Evolutionary conservation across 2,797 vertebrate species (phyloP).

Genomic region (Melanotaenia nigrans): DNA sequence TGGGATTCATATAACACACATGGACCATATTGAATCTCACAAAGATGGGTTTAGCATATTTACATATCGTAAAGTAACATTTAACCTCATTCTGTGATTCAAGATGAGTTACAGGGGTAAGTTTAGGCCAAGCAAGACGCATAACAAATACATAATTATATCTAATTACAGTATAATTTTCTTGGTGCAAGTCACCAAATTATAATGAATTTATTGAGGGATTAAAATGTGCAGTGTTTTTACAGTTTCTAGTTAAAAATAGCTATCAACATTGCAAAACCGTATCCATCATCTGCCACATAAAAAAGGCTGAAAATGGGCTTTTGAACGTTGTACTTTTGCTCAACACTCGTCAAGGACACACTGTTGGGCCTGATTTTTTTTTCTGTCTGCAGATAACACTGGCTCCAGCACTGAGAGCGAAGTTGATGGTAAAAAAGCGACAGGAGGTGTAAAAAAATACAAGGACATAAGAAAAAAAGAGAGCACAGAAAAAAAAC

Average conservation of each 20-base stretch:
- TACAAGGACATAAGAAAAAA: conserved; percentile 68
- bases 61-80: conserved; percentile 20
- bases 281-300: conserved; percentile 16
- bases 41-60: conserved; percentile 11
- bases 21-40: conserved; percentile 16
- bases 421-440: conserved; percentile 58
- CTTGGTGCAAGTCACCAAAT: conserved; percentile 6
- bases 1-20: conserved; percentile 22
- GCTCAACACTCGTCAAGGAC: conserved; percentile 51
- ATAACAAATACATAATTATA: conserved; percentile 23
- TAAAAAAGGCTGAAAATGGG: conserved; percentile 34
- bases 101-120: conserved; percentile 1
- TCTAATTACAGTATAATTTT: conserved; percentile 6
- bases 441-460: conserved; percentile 66
- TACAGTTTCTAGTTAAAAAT: background rate
- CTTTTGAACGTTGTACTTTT: conserved; percentile 28
- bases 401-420: conserved; percentile 39
- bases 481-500: conserved; percentile 62
- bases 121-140: background rate
- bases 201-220: conserved; percentile 11
- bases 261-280: conserved; percentile 16
- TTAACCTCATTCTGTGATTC: conserved; percentile 19
- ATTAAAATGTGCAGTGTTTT: conserved; percentile 21
- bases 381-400: conserved; percentile 65
- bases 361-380: conserved; percentile 44